Percentiles rank a stretch among this genome's conserved stretches.
Evolutionary conservation across 2,797 vertebrate species (phyloP).

Genomic region (Odontamblyopus rebecca): DNA sequence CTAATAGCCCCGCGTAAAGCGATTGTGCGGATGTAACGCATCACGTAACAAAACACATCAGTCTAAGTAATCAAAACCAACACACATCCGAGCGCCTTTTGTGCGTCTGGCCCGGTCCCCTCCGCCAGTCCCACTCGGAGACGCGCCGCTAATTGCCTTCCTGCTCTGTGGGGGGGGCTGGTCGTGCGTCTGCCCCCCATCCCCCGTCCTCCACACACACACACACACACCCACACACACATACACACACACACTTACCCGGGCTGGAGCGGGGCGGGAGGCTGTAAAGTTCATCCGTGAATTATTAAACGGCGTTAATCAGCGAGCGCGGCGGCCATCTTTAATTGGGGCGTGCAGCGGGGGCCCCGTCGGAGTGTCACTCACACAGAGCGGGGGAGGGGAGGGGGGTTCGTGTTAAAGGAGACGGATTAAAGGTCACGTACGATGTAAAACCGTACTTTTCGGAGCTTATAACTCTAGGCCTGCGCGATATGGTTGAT

Average conservation of each 20-base stretch:
- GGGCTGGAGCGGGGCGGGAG: conserved; percentile 43
- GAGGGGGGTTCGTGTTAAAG: neutral
- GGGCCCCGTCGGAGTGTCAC: conserved; percentile 23
- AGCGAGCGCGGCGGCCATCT: conserved; percentile 56
- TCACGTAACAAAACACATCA: neutral
- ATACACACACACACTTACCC: conserved; percentile 16
- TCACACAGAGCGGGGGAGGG: neutral
- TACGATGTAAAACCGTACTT: neutral
- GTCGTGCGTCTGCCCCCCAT: conserved; percentile 8
- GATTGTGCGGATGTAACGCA: neutral
- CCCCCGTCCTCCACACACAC: neutral
- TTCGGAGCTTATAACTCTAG: too few species aligned
- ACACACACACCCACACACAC: neutral
- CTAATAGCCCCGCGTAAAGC: neutral
- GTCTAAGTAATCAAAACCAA: neutral
- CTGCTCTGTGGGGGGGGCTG: conserved; percentile 57
- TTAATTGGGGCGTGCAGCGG: conserved; percentile 66
- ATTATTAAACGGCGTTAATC: conserved; percentile 83
- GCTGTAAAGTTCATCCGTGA: conserved; percentile 81
- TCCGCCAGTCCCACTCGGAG: conserved; percentile 51
- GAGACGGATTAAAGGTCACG: neutral
- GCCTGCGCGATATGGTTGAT: too few species aligned
- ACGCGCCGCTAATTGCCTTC: conserved; percentile 75
- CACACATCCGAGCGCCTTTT: neutral
- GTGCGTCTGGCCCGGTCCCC: conserved; percentile 18